These are phyloP conservation scores for Xanthorhoe spadicearia DNA, from an alignment of 2,888 invertebrate genomes.

Conservation along the genomic window DNA sequence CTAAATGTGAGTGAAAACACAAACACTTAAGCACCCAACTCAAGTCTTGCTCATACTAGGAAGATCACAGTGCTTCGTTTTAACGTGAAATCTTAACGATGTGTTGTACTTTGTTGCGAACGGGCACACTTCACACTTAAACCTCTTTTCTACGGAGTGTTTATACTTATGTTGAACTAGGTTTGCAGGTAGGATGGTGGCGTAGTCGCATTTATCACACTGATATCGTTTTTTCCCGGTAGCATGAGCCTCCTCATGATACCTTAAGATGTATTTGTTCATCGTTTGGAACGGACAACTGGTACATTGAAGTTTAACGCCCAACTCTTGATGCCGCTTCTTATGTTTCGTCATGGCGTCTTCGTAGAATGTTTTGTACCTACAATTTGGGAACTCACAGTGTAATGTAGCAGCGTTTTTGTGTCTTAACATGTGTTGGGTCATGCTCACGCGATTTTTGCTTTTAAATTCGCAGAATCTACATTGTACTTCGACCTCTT, in stretches of 20 bases:
- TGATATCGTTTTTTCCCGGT: conserved; percentile 73
- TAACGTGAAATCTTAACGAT: conserved; percentile 76
- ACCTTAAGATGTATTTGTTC: conserved; percentile 76
- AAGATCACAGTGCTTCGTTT: conserved; percentile 81
- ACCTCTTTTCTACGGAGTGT: conserved; percentile 75
- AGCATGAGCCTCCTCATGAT: conserved; percentile 75
- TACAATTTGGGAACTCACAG: conserved; percentile 67
- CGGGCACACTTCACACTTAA: conserved; percentile 78
- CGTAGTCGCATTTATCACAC: conserved; percentile 77
- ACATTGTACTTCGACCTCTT: conserved; percentile 59
- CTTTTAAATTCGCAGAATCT: conserved; percentile 73
- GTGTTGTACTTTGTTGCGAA: conserved; percentile 80
- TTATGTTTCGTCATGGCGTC: conserved; percentile 75
- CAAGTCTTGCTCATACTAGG: conserved; percentile 63
- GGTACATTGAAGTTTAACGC: conserved; percentile 71
- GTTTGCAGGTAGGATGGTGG: conserved; percentile 74
- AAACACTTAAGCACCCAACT: background rate
- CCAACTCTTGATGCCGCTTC: conserved; percentile 65
- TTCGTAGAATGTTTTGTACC: conserved; percentile 73
- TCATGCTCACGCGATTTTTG: conserved; percentile 65
- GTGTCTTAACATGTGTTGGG: conserved; percentile 73
- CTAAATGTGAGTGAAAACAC: too few species aligned
- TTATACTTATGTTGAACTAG: conserved; percentile 79
- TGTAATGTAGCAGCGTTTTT: conserved; percentile 70
- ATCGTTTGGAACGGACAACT: conserved; percentile 76